A percentile compares a stretch with the other conserved stretches of the same genome.
Evolutionary conservation across 2,888 invertebrate species (phyloP).

Genomic region (Drosophila paramelanica): DNA sequence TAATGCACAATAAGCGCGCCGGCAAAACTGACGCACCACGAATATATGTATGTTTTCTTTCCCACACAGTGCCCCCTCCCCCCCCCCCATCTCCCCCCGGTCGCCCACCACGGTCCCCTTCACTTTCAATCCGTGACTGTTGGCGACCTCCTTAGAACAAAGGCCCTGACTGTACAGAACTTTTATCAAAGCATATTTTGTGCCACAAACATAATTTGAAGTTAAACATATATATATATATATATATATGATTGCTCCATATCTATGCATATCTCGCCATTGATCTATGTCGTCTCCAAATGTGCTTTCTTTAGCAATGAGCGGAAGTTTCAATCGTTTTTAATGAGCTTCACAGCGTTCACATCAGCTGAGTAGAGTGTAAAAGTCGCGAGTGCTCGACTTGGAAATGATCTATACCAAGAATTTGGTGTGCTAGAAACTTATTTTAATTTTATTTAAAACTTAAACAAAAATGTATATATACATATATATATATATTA

Average conservation of each 20-base stretch:
- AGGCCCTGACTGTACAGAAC: constrained; percentile 12
- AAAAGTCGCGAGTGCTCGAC: neutral
- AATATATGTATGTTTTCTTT: neutral
- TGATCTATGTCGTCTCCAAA: constrained; percentile 8
- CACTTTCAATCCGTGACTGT: neutral
- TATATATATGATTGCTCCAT: neutral
- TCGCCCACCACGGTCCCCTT: too few species aligned
- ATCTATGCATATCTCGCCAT: constrained; percentile 2
- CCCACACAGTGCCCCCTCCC: neutral
- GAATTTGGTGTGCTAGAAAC: too few species aligned
- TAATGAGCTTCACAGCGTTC: constrained; percentile 50
- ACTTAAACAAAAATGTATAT: too few species aligned
- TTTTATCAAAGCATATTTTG: constrained; percentile 5
- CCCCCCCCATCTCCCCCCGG: neutral
- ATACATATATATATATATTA: too few species aligned
- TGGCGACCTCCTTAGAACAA: constrained; percentile 19
- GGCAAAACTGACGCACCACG: constrained; percentile 9
- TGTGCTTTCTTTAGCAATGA: constrained; percentile 8
- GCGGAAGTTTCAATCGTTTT: constrained; percentile 76
- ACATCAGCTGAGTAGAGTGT: neutral
- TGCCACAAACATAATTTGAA: constrained; percentile 22
- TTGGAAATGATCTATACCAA: neutral
- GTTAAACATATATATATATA: neutral
- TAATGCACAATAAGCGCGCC: constrained; percentile 40
- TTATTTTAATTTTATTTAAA: too few species aligned